Evolutionary conservation across 2,797 vertebrate species (phyloP).

Genomic region (Morelia viridis): DNA sequence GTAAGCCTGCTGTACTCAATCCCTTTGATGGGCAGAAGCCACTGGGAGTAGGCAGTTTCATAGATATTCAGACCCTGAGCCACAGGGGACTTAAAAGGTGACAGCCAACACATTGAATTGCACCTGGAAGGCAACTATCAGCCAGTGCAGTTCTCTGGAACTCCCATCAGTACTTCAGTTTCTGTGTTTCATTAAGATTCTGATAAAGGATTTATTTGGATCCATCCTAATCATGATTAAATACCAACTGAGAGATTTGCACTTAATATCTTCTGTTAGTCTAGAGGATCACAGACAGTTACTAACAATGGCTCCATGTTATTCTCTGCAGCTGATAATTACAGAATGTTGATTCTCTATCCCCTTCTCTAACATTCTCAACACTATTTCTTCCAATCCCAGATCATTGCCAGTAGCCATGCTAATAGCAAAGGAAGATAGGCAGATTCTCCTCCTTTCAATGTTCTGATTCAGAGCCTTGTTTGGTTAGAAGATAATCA

Average conservation of each 20-base stretch:
- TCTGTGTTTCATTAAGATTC: not conserved
- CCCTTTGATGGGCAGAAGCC: not conserved
- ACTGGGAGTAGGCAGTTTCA: not conserved
- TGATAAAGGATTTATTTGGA: not conserved
- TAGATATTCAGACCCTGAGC: not conserved
- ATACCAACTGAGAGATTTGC: not conserved
- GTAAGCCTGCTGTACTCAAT: not conserved
- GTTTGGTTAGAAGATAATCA: not conserved
- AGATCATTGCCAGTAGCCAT: not conserved
- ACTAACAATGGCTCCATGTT: not conserved
- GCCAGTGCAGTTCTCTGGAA: not conserved
- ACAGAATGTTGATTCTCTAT: not conserved
- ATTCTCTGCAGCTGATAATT: not conserved
- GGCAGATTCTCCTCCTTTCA: not conserved
- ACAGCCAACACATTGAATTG: not conserved
- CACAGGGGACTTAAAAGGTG: not conserved
- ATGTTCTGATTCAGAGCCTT: not conserved
- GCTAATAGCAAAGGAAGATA: not conserved
- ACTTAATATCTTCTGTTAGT: not conserved
- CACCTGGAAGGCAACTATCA: not conserved
- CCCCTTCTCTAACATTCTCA: not conserved
- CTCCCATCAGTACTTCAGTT: not conserved
- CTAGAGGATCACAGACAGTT: not conserved
- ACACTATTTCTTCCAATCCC: not conserved
- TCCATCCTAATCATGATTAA: not conserved